Evolutionary conservation across 2,113 vertebrate species (phyloP).

Genomic region (Gymnocephalus cernua): DNA sequence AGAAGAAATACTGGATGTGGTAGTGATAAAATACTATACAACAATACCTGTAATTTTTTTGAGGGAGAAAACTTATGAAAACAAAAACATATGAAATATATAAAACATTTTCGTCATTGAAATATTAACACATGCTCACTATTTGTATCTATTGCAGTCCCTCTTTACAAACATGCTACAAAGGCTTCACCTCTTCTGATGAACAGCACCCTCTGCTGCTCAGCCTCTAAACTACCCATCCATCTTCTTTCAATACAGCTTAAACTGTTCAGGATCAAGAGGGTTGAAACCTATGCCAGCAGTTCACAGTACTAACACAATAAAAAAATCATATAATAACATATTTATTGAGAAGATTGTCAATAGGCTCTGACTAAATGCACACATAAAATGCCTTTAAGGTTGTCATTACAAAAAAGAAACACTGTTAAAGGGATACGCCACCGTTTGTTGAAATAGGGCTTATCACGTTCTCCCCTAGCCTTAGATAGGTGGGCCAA

Average conservation of each 20-base stretch:
- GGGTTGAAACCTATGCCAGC: not conserved
- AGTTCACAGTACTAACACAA: not conserved
- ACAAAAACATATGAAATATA: not conserved
- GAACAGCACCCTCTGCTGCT: conserved; percentile 80
- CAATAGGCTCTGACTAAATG: not conserved
- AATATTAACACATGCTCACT: conserved; percentile 2
- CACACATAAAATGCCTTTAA: not conserved
- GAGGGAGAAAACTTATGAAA: not conserved
- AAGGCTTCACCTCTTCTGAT: conserved; percentile 45
- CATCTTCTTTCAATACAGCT: not conserved
- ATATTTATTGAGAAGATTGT: not conserved
- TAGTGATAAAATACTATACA: not conserved
- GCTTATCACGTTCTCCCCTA: no score
- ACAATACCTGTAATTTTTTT: not conserved
- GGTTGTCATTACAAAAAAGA: not conserved
- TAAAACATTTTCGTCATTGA: not conserved
- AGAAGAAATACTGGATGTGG: not conserved
- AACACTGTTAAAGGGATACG: no score
- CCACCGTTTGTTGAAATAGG: no score
- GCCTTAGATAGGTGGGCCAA: no score
- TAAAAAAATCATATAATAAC: not conserved
- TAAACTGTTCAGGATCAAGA: not conserved
- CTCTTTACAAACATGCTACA: not conserved
- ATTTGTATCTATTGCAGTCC: not conserved
- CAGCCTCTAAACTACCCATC: conserved; percentile 6